Conservation (phyloP, 2,888 invertebrate genomes). For the Priocnemis perturbator region DNA sequence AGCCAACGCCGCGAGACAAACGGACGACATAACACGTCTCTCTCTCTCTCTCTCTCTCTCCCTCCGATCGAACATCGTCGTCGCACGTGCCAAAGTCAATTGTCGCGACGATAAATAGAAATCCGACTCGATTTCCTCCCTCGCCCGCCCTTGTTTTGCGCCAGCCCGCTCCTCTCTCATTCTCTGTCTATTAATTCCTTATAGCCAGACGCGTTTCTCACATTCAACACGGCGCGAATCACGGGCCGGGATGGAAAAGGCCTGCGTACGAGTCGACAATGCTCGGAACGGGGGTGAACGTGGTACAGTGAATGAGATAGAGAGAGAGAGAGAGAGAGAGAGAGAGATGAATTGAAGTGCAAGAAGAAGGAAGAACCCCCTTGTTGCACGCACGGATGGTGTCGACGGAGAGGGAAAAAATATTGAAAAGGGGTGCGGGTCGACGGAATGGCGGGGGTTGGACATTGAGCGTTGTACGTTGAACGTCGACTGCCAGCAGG, state of each 20-base stretch:
- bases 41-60: not conserved
- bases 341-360: not conserved
- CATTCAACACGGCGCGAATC: constrained; percentile 4
- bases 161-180: not conserved
- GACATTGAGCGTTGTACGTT: constrained; percentile 45
- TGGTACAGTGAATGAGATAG: not conserved
- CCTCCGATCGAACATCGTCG: not conserved
- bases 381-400: constrained; percentile 18
- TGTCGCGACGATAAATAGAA: constrained; percentile 25
- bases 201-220: not conserved
- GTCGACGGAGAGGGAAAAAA: constrained; percentile 40
- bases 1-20: constrained; percentile 53
- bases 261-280: constrained; percentile 13
- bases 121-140: constrained; percentile 29
- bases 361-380: constrained; percentile 15
- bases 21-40: constrained; percentile 35
- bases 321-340: too few species aligned
- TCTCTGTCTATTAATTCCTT: constrained; percentile 7
- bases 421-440: constrained; percentile 46
- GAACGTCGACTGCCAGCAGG: constrained; percentile 30
- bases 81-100: constrained; percentile 36
- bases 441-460: constrained; percentile 42
- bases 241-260: constrained; percentile 11
- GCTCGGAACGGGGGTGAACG: not conserved
- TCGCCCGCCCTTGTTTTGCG: constrained; percentile 8